Evolutionary conservation across 2,113 vertebrate genomes (phyloP).

Genomic region (Tapirus terrestris): DNA sequence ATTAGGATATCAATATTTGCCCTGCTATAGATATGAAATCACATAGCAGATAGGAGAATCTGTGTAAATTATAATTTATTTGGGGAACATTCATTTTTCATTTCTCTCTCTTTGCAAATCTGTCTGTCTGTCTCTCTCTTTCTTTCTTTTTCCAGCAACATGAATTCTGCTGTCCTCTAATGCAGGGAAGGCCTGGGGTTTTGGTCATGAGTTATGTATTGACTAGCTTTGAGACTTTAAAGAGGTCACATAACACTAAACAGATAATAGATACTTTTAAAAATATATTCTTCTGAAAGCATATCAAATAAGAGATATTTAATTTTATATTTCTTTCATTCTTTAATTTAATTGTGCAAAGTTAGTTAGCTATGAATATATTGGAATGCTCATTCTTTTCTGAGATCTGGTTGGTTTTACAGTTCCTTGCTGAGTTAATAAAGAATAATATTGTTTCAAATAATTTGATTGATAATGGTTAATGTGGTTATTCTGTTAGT

Average conservation of each 20-base stretch:
- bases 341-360: neutral
- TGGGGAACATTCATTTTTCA: neutral
- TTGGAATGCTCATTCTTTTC: neutral
- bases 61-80: neutral
- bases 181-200: neutral
- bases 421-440: neutral
- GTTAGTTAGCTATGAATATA: neutral
- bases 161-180: neutral
- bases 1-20: neutral
- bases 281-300: neutral
- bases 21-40: neutral
- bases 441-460: constrained; percentile 35
- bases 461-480: neutral
- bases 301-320: neutral
- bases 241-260: neutral
- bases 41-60: neutral
- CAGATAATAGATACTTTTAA: neutral
- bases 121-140: too few species aligned
- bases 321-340: neutral
- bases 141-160: neutral
- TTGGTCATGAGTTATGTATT: neutral
- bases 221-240: neutral
- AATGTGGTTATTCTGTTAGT: neutral
- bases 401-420: neutral
- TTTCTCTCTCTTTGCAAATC: neutral